Percentiles rank a stretch among this genome's conserved stretches.
Evolutionary conservation across 64 coral and sea anemone species (phyloP).

Genomic region (Actinia tenebrosa): DNA sequence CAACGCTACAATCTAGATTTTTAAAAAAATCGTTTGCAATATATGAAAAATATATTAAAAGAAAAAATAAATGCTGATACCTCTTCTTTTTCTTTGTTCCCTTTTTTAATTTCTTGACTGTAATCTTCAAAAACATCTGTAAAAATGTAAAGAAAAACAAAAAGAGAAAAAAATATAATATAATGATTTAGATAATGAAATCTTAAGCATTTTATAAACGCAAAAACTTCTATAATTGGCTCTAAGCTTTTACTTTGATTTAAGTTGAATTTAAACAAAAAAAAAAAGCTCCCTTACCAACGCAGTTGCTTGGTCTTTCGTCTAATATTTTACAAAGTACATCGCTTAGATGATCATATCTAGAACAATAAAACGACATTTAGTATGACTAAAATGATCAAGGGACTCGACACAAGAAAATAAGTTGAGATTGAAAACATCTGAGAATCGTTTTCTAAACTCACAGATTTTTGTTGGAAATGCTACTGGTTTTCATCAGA

Average conservation of each 20-base stretch:
- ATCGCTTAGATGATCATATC: constrained; percentile 89
- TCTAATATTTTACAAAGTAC: constrained; percentile 84
- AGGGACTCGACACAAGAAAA: background rate
- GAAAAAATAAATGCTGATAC: background rate
- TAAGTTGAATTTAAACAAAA: background rate
- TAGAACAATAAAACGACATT: constrained; percentile 7
- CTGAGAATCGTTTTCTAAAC: background rate
- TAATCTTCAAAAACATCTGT: constrained; percentile 88
- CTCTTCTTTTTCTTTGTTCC: constrained; percentile 48
- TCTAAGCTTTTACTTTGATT: background rate
- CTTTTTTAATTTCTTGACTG: constrained; percentile 58
- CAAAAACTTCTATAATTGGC: too few species aligned
- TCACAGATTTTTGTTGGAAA: constrained; percentile 88
- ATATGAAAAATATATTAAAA: too few species aligned
- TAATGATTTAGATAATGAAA: background rate
- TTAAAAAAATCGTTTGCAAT: too few species aligned
- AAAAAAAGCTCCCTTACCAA: constrained; percentile 41
- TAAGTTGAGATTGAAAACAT: background rate
- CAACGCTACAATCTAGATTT: too few species aligned
- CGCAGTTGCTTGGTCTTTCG: constrained; percentile 75
- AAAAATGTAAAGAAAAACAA: background rate
- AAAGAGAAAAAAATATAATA: background rate
- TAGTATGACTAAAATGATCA: background rate
- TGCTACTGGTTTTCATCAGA: constrained; percentile 57
- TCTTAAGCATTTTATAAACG: too few species aligned